Evolutionary conservation across 1,140 invertebrate species (phyloP), one percentile per base, ranked within the genome.

Genomic region (Orius insidiosus): DNA sequence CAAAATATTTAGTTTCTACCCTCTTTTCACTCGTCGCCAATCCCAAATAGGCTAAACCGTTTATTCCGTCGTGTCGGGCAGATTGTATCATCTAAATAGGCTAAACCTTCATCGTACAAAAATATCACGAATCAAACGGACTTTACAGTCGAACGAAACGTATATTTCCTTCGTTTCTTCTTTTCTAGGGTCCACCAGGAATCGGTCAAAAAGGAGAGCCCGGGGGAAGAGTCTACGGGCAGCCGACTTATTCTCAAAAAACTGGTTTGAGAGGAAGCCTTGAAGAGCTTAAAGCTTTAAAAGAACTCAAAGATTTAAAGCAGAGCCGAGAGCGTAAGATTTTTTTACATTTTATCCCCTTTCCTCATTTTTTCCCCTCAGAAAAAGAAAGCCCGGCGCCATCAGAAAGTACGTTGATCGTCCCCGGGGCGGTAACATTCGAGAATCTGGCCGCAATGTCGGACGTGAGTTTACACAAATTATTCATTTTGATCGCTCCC

Each of bases 361-460:
- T 33, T 40, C 16, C 4, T 18, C 2, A 18, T 5, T 40, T 40
- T 14, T 18, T n/a, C n/a, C n/a, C n/a, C n/a, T n/a, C 30, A 30
- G 14, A 18, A 31, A 30, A 31, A 31, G 9, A 31, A 43, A 30
- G 31, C 9, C 24, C 9, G 5, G 30, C 24, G n/a, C 6, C 24
- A 10, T 19, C 16, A 5, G 52, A 53, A 51, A 9, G 66, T 54
- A 67, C 65, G 15, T 71, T 67, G 58, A 70, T 78, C 16, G 72
- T 80, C 41, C 77, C 78, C 9, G 81, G 82, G 48, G 80, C 83
- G 34, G 74, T 85, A 11, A 78, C 80, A 42, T 85, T 84, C 61
- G 74, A 78, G 59, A 81, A 82, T 52, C 75, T 75, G 31, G 76
- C 82, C 58, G 74, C 78, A 50, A 82, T 87, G 80, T 73, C 75